These are phyloP conservation scores for Podotricha telesiphe DNA, from an alignment of 2,888 invertebrate species.

Conservation along the genomic window DNA sequence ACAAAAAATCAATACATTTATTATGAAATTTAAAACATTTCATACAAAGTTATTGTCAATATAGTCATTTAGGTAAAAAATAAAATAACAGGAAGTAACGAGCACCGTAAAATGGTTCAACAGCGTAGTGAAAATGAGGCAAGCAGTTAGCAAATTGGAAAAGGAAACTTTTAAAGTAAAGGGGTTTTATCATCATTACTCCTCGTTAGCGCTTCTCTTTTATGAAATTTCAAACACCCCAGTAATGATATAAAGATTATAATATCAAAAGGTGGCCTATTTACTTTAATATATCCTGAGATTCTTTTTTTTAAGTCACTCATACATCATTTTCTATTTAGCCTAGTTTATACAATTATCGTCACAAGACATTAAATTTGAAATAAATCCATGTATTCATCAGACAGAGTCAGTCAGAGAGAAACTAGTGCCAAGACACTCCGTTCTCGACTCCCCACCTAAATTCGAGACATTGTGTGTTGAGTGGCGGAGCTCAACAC, in stretches of 20 bases:
- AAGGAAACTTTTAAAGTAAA: conserved; percentile 39
- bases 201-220: conserved; percentile 36
- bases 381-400: too few species aligned
- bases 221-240: conserved; percentile 37
- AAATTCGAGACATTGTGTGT: too few species aligned
- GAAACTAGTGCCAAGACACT: too few species aligned
- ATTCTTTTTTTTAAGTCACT: not conserved
- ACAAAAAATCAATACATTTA: too few species aligned
- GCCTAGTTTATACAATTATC: too few species aligned
- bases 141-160: conserved; percentile 40
- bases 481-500: too few species aligned
- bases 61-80: conserved; percentile 19
- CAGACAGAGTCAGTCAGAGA: too few species aligned
- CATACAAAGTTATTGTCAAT: conserved; percentile 8
- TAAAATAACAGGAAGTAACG: conserved; percentile 27
- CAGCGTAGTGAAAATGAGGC: conserved; percentile 35
- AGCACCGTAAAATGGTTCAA: conserved; percentile 25
- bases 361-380: too few species aligned
- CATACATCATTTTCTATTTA: not conserved
- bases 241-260: conserved; percentile 34
- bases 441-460: too few species aligned
- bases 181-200: conserved; percentile 38
- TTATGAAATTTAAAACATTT: not conserved
- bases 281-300: conserved; percentile 1
- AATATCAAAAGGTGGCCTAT: conserved; percentile 16